These are phyloP conservation scores for Lycaena phlaeas DNA, from an alignment of 2,888 invertebrate genomes.

Conservation along the genomic window DNA sequence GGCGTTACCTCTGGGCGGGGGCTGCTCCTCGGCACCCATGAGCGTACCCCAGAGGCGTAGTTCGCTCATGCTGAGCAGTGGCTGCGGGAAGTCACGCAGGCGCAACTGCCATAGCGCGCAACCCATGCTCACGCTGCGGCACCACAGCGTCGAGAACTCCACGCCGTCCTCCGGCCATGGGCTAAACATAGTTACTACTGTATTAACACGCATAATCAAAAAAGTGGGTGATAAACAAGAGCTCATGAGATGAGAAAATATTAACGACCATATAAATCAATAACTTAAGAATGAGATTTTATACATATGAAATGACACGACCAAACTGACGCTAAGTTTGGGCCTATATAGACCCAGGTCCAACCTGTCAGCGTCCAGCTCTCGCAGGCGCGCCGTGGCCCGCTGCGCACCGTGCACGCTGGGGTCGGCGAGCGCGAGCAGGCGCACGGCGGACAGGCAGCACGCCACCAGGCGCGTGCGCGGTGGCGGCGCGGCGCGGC, in stretches of 20 bases:
- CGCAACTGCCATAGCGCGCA: conserved; percentile 90
- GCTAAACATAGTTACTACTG: conserved; percentile 68
- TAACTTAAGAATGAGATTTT: too few relatives aligned
- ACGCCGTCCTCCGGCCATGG: conserved; percentile 93
- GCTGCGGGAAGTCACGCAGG: conserved; percentile 95
- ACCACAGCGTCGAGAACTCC: conserved; percentile 94
- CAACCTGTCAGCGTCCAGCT: conserved; percentile 87
- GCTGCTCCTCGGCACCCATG: conserved; percentile 90
- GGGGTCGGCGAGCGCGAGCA: conserved; percentile 87
- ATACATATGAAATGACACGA: too few relatives aligned
- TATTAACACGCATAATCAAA: too few relatives aligned
- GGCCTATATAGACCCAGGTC: not conserved
- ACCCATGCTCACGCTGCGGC: conserved; percentile 86
- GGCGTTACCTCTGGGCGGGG: conserved; percentile 79
- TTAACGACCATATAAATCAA: too few relatives aligned
- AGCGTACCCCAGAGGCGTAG: conserved; percentile 92
- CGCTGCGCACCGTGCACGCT: conserved; percentile 86
- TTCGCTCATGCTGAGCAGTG: conserved; percentile 87
- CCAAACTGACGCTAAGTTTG: too few relatives aligned
- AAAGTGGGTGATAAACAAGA: too few relatives aligned
- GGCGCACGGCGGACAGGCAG: conserved; percentile 78
- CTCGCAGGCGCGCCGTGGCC: conserved; percentile 80
- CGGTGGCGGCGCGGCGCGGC: conserved; percentile 76
- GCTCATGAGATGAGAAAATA: too few relatives aligned
- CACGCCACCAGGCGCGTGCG: conserved; percentile 86